Percentiles rank a stretch among this genome's conserved stretches.
These are phyloP conservation scores for Formica exsecta DNA, from an alignment of 1,140 invertebrate genomes.

Conservation along the genomic window DNA sequence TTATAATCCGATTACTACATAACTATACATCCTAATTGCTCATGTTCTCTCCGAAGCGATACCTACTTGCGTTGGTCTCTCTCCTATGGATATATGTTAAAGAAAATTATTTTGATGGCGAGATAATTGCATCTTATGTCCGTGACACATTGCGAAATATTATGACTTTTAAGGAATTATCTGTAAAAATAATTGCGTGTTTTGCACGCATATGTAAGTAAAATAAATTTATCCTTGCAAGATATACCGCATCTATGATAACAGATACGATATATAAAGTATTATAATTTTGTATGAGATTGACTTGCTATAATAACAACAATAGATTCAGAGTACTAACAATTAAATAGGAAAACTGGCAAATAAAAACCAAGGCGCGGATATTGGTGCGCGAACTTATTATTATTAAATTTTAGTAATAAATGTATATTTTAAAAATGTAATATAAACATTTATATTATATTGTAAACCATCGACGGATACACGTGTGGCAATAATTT, in stretches of 20 bases:
- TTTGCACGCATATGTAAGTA: neutral
- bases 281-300: neutral
- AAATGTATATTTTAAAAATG: no score
- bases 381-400: no score
- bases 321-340: no score
- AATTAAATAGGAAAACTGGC: no score
- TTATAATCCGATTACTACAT: conserved; percentile 39
- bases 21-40: conserved; percentile 38
- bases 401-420: no score
- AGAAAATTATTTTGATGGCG: neutral
- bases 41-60: conserved; percentile 3
- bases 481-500: no score
- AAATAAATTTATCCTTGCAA: neutral
- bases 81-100: neutral
- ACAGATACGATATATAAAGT: neutral
- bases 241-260: neutral
- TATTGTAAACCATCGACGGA: no score
- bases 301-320: neutral
- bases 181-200: neutral
- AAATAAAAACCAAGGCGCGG: no score
- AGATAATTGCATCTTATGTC: neutral
- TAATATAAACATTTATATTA: no score
- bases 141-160: neutral
- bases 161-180: neutral
- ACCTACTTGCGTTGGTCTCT: neutral